Conservation (phyloP, 1,140 invertebrate genomes). For the Drosophila fuyamai region DNA sequence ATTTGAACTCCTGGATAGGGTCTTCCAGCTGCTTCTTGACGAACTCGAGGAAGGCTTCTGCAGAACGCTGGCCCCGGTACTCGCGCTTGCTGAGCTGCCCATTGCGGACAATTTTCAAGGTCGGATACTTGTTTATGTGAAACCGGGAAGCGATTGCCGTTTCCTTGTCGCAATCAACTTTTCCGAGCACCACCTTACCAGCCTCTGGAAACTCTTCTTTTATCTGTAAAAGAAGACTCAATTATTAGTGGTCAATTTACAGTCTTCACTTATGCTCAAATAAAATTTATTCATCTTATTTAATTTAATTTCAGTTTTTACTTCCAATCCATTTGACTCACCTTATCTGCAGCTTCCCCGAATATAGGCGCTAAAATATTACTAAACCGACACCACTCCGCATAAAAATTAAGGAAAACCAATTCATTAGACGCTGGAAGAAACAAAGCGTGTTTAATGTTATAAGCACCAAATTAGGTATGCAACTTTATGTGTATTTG, state of each 20-base stretch:
- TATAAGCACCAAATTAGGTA: constrained; percentile 12
- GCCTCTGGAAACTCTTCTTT: constrained; percentile 91
- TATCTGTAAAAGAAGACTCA: constrained; percentile 55
- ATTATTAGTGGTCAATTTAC: neutral
- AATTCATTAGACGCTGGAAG: constrained; percentile 96
- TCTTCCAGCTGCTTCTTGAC: constrained; percentile 96
- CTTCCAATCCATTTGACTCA: constrained; percentile 82
- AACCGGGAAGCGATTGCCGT: constrained; percentile 93
- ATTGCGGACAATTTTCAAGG: constrained; percentile 97
- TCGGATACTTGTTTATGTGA: constrained; percentile 99
- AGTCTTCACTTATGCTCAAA: too few relatives aligned
- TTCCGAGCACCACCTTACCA: constrained; percentile 96
- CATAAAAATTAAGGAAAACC: constrained; percentile 99
- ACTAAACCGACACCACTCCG: constrained; percentile 98
- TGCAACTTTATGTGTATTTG: neutral
- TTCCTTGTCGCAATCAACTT: constrained; percentile 98
- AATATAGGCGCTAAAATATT: constrained; percentile 98
- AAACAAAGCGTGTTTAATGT: constrained; percentile 32
- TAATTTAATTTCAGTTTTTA: neutral
- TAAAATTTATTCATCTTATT: too few relatives aligned
- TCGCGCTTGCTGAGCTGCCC: constrained; percentile 97
- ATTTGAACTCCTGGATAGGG: constrained; percentile 92
- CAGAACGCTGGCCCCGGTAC: constrained; percentile 91
- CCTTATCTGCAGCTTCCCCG: constrained; percentile 96
- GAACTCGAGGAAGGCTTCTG: constrained; percentile 94